Conservation (phyloP, 2,888 invertebrate genomes). For the Sminthurides aquaticus region DNA sequence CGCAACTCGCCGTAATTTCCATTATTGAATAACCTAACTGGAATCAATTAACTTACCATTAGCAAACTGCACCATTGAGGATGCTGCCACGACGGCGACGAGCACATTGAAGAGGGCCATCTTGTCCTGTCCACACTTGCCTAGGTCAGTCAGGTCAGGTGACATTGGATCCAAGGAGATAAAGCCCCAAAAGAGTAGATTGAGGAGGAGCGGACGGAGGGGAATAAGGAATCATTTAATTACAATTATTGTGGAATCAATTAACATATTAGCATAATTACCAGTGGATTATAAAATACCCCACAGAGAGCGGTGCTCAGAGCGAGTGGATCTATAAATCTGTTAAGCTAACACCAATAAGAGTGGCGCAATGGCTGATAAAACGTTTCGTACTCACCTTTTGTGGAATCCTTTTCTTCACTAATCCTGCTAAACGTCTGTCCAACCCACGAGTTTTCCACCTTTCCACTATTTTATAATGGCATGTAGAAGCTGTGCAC, state of each 20-base stretch:
- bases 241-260: too few species aligned
- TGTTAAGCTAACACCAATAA: too few species aligned
- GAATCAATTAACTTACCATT: slow-evolving; percentile 10
- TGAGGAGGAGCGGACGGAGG: too few species aligned
- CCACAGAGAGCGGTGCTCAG: too few species aligned
- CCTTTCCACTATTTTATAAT: neutral
- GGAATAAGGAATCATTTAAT: too few species aligned
- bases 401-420: neutral
- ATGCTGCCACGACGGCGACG: slow-evolving; percentile 13
- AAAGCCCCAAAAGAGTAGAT: too few species aligned
- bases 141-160: neutral
- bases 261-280: too few species aligned
- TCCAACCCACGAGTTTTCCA: neutral
- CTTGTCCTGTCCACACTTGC: slow-evolving; percentile 9
- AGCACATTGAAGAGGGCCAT: slow-evolving; percentile 10
- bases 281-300: too few species aligned
- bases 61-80: slow-evolving; percentile 10
- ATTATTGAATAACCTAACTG: neutral
- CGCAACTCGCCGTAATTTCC: neutral
- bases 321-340: too few species aligned
- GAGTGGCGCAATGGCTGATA: too few species aligned
- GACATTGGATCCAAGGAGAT: too few species aligned
- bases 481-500: slow-evolving; percentile 5
- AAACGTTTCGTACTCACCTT: too few species aligned
- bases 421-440: neutral